Conservation (phyloP, 2,888 invertebrate genomes). For the Miltochrista miniata region DNA sequence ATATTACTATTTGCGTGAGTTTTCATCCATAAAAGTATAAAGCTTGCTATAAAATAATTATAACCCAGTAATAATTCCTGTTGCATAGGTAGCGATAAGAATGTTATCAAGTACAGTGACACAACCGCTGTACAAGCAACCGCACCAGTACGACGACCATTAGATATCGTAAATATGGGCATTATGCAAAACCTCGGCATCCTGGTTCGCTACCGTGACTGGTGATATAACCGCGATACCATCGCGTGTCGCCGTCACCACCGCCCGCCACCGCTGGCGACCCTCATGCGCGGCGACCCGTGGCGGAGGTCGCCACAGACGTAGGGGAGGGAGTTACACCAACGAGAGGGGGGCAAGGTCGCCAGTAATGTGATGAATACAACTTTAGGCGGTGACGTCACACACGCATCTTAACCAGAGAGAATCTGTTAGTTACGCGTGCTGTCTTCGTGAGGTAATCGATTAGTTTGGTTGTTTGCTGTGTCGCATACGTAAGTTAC, state of each 20-base stretch:
- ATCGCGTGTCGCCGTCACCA: not conserved
- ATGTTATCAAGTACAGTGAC: not conserved
- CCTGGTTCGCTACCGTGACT: conserved; percentile 2
- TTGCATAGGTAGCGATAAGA: no score
- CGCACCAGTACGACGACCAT: not conserved
- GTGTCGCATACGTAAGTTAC: no score
- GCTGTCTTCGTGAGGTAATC: not conserved
- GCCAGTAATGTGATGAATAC: conserved; percentile 11
- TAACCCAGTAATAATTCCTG: no score
- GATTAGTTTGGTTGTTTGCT: not conserved
- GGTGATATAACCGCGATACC: conserved; percentile 3
- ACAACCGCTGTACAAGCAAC: not conserved
- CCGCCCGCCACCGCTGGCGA: not conserved
- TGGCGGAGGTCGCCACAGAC: conserved; percentile 4
- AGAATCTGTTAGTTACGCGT: not conserved
- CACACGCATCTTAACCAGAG: not conserved
- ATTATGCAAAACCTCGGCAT: not conserved
- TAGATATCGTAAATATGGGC: not conserved
- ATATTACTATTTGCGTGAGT: no score
- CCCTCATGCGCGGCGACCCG: conserved; percentile 3
- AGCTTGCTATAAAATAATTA: no score
- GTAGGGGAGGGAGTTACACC: not conserved
- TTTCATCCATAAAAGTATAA: no score
- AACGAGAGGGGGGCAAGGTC: conserved; percentile 23
- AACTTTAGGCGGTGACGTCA: conserved; percentile 1